These are phyloP conservation scores for Argentina silus DNA, from an alignment of 2,797 vertebrate species.

Conservation along the genomic window DNA sequence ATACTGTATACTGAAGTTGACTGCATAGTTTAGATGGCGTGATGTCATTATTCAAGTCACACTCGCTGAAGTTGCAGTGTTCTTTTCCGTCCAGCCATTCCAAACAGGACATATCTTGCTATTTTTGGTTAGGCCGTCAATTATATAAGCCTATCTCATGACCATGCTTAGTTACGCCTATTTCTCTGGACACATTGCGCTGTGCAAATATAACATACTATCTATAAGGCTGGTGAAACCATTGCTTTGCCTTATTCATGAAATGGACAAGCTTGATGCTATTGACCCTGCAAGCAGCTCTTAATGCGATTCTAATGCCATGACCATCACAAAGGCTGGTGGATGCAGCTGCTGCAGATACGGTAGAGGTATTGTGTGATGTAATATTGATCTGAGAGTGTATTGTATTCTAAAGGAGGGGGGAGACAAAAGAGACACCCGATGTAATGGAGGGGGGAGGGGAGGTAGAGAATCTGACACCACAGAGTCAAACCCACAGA, in stretches of 20 bases:
- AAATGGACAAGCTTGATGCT: constrained; percentile 22
- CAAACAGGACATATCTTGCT: background rate
- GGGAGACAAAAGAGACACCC: constrained; percentile 39
- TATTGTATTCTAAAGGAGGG: constrained; percentile 51
- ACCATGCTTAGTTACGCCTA: background rate
- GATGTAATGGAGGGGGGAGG: constrained; percentile 39
- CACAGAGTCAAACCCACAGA: constrained; percentile 52
- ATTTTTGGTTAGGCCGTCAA: too few species aligned
- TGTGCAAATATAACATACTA: too few species aligned
- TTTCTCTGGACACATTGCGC: background rate
- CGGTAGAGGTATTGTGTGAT: constrained; percentile 49
- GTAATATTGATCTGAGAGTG: constrained; percentile 58
- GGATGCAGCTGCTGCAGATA: constrained; percentile 47
- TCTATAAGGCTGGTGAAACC: too few species aligned
- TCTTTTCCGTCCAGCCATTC: background rate
- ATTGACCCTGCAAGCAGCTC: constrained; percentile 48
- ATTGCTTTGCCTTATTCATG: background rate
- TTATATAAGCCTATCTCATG: background rate
- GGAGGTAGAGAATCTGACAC: constrained; percentile 48
- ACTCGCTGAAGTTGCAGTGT: background rate
- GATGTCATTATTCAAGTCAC: background rate
- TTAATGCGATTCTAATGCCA: constrained; percentile 38
- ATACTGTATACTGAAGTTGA: background rate
- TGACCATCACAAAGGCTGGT: constrained; percentile 43
- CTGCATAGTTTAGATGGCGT: background rate